Evolutionary conservation across 1,140 invertebrate species (phyloP).

Genomic region (Argopecten irradians): DNA sequence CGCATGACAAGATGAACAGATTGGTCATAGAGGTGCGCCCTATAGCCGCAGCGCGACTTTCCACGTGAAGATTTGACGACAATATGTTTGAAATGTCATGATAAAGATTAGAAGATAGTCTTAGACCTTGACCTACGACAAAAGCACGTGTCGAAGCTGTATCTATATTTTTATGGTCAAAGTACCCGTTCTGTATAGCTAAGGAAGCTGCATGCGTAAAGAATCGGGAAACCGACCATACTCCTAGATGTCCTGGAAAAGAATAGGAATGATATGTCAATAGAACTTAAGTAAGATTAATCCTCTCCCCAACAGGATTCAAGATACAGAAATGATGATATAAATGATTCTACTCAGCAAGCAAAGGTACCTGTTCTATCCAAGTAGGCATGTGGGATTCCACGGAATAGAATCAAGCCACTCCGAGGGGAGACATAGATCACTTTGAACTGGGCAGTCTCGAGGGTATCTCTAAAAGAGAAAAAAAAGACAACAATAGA

Average conservation of each 20-base stretch:
- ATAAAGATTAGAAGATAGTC: background rate
- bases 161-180: background rate
- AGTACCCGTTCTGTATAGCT: background rate
- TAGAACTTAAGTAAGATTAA: no score
- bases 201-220: background rate
- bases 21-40: constrained; percentile 1
- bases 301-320: no score
- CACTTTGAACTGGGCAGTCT: background rate
- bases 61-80: background rate
- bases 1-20: background rate
- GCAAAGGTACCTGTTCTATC: background rate
- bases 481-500: no score
- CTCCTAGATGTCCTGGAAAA: background rate
- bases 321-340: no score
- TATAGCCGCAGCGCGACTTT: background rate
- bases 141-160: background rate
- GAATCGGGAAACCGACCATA: background rate
- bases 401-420: background rate
- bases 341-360: no score
- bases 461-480: background rate
- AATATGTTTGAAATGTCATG: background rate
- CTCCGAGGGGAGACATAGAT: background rate
- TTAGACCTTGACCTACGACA: background rate
- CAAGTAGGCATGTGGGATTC: background rate
- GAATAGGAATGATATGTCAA: background rate